Evolutionary conservation across 2,797 vertebrate genomes (phyloP).

Genomic region (Anableps anableps): DNA sequence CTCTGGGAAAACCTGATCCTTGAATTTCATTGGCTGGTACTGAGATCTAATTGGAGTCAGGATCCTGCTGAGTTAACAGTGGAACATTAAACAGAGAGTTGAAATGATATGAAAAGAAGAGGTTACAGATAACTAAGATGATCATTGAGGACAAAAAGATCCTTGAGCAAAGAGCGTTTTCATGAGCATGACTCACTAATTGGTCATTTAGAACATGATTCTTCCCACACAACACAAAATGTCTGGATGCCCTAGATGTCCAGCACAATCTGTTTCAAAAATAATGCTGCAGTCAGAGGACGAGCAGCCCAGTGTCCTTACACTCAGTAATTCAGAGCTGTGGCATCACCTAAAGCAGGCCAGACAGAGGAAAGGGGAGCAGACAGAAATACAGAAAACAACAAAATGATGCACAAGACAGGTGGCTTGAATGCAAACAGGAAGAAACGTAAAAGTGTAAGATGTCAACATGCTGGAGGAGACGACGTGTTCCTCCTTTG

Average conservation of each 20-base stretch:
- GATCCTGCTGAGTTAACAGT: slow-evolving; percentile 33
- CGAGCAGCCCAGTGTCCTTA: slow-evolving; percentile 16
- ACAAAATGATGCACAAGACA: slow-evolving; percentile 1
- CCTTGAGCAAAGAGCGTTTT: slow-evolving; percentile 19
- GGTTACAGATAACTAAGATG: slow-evolving; percentile 11
- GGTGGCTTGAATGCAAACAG: slow-evolving; percentile 17
- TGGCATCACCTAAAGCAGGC: slow-evolving; percentile 20
- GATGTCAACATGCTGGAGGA: background rate
- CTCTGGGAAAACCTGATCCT: slow-evolving; percentile 51
- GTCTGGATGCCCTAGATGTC: slow-evolving; percentile 43
- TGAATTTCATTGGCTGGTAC: slow-evolving; percentile 48
- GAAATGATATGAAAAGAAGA: slow-evolving; percentile 20
- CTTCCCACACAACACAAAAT: slow-evolving; percentile 34
- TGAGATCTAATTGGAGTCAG: slow-evolving; percentile 33
- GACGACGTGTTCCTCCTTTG: background rate
- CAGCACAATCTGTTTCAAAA: slow-evolving; percentile 46
- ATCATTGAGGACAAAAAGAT: slow-evolving; percentile 39
- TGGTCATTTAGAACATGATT: slow-evolving; percentile 41
- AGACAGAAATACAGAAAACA: slow-evolving; percentile 15
- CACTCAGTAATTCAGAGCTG: slow-evolving; percentile 23
- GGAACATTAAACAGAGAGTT: slow-evolving; percentile 41
- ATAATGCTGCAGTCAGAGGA: slow-evolving; percentile 12
- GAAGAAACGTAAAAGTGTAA: slow-evolving; percentile 5
- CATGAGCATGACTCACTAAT: slow-evolving; percentile 46
- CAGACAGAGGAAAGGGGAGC: background rate